Percentiles rank a stretch among this genome's conserved stretches.
Conservation (phyloP, 2,113 vertebrate species). For the Corvus moneduloides region DNA sequence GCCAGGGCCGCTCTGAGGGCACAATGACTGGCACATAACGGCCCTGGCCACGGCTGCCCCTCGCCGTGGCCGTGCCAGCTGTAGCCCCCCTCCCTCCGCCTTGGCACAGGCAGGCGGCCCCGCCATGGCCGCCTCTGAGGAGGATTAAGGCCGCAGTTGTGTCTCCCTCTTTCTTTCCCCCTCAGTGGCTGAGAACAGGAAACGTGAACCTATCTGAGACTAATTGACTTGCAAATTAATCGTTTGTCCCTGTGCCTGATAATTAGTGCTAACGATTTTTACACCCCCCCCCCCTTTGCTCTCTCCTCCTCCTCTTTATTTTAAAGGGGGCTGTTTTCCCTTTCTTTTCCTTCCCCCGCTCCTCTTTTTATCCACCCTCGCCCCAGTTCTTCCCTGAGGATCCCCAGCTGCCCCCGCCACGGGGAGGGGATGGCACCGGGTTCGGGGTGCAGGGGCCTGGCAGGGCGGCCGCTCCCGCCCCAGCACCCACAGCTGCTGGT, state of each 20-base stretch:
- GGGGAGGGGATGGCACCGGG: background rate
- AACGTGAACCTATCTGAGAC: conserved; percentile 69
- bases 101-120: conserved; percentile 60
- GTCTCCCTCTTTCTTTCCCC: conserved; percentile 68
- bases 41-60: background rate
- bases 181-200: conserved; percentile 75
- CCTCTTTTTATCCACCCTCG: background rate
- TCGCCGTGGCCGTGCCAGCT: conserved; percentile 49
- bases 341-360: background rate
- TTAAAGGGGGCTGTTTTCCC: conserved; percentile 34
- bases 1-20: conserved; percentile 17
- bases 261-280: conserved; percentile 76
- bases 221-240: conserved; percentile 79
- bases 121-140: conserved; percentile 50
- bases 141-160: conserved; percentile 67
- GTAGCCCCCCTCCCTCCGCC: conserved; percentile 24
- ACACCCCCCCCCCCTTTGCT: background rate
- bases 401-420: background rate
- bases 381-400: background rate
- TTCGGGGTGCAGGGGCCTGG: background rate
- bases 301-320: conserved; percentile 39
- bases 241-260: conserved; percentile 71
- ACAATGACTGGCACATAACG: conserved; percentile 63
- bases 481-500: background rate
- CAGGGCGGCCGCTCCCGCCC: background rate